phyloP scores from a whole-genome alignment of 2,113 vertebrate genomes.

The Neopipo cinnamomea region DNA sequence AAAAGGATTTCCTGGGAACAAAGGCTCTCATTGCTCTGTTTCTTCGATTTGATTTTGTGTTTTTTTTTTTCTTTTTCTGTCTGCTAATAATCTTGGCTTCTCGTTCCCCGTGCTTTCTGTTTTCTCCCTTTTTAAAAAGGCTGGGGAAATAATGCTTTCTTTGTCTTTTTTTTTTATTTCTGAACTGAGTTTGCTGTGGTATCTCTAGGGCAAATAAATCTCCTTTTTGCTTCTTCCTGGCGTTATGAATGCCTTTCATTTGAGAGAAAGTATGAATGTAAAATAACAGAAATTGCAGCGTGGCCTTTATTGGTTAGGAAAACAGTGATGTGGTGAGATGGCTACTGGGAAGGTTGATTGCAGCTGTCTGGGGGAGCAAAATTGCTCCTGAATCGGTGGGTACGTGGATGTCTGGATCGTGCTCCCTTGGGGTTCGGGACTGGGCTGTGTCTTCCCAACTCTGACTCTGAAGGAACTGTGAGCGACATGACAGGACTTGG shows the following conservation, averaged over 20 bases:
- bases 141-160: neutral
- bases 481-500: neutral
- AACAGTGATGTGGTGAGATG: constrained; percentile 15
- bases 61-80: neutral
- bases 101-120: neutral
- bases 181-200: neutral
- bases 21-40: neutral
- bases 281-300: constrained; percentile 19
- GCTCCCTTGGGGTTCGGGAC: neutral
- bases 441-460: neutral
- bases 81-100: neutral
- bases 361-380: neutral
- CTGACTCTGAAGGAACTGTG: neutral
- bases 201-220: neutral
- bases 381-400: neutral
- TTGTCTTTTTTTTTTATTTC: neutral
- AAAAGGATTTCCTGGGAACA: constrained; percentile 20
- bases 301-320: constrained; percentile 30
- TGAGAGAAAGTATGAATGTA: constrained; percentile 16
- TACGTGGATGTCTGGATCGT: accelerated
- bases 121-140: constrained; percentile 2
- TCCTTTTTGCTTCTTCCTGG: constrained; percentile 15
- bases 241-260: constrained; percentile 18
- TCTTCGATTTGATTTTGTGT: neutral
- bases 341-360: neutral